Base-by-base conservation (phyloP, 2,888 invertebrate genomes). In the Noctua janthina region DNA sequence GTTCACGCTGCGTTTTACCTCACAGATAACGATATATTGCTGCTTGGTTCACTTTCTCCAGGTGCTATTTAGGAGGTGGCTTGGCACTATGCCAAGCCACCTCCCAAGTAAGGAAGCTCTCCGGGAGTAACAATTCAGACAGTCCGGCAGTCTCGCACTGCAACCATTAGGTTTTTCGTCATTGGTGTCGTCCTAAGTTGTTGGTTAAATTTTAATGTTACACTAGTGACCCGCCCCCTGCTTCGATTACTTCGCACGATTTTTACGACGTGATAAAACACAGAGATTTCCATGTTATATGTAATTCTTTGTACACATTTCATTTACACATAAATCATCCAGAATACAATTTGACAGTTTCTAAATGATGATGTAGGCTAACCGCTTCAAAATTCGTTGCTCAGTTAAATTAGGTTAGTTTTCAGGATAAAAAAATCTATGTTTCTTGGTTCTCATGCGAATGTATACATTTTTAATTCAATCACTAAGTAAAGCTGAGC, bases 51-150 rank as follows among this genome's bases (percentile, higher is more conserved):
- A 13, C 11, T 46, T 46, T 3, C 46, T 46, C 46, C 11, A 46
- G 46, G 46, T 8, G 46, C 46, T 46, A 46, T 46, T 13, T 46
- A 13, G 46, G 46, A 13, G 13, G 51, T 51, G 51, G 17, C 6
- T 51, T 72, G 71, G 54, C 71, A 54, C 20, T 11, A 56, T 72
- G 39, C 72, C 72, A 72, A 54, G 54, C n/a, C 72, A 56, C n/a
- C 71, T 71, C 72, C 54, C 23, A 54, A 23, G 17, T n/a, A 17
- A 2, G 23, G 6, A n/a, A 5, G 23, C 15, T 54, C 29, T 17
- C 23, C 51, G 11, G 20, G 8, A 15, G 49, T 29, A 23, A 20
- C 15, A 35, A 39, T 2, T 72, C 39, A 17, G 71, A 10, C 72
- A 39, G 23, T 72, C 39, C 71, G 35, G 54, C 54, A 54, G 54